These are phyloP conservation scores for Pangasianodon gigas DNA, from an alignment of 2,113 vertebrate genomes.

Conservation along the genomic window DNA sequence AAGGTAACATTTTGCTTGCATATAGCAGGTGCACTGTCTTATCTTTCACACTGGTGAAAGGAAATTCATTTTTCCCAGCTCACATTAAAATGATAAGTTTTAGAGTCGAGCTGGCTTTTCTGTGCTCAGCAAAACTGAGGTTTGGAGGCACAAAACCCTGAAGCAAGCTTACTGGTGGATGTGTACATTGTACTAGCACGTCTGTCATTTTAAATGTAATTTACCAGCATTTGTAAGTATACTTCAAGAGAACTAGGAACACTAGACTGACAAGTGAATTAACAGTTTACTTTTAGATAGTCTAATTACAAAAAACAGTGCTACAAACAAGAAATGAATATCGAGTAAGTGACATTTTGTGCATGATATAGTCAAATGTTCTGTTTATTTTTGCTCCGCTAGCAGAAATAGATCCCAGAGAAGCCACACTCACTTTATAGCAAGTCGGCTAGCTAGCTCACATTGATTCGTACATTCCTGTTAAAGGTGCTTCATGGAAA, in stretches of 20 bases:
- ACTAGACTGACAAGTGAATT: not conserved
- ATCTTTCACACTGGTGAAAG: not conserved
- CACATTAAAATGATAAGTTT: not conserved
- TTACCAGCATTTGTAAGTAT: not conserved
- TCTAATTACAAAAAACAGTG: no score
- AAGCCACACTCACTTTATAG: no score
- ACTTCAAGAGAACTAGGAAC: not conserved
- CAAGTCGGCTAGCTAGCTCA: no score
- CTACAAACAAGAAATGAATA: no score
- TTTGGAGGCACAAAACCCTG: not conserved
- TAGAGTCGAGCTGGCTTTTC: not conserved
- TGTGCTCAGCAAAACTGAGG: not conserved
- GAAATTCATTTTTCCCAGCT: not conserved
- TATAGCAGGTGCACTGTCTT: not conserved
- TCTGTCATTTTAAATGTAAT: not conserved
- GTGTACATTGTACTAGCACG: not conserved
- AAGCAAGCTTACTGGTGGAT: not conserved
- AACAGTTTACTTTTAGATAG: not conserved
- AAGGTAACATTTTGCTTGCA: not conserved
- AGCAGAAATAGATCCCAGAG: no score
- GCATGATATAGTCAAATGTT: no score
- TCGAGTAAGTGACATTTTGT: no score
- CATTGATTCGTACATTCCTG: no score
- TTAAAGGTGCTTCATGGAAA: no score
- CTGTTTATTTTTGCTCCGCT: no score